Evolutionary conservation across 2,797 vertebrate species (phyloP).

Genomic region (Mastacembelus armatus): DNA sequence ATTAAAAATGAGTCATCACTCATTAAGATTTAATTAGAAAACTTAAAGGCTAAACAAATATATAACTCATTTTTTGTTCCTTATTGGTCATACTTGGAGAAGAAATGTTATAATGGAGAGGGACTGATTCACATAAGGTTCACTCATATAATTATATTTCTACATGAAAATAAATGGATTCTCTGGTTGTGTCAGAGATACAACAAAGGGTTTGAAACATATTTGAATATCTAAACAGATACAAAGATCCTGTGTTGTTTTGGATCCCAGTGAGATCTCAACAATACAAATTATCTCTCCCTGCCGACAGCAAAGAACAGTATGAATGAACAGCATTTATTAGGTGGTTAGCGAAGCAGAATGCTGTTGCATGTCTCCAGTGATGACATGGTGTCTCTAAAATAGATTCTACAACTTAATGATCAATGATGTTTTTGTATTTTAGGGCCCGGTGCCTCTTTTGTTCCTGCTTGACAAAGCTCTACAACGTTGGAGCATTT

Average conservation of each 20-base stretch:
- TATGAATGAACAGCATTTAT: constrained; percentile 38
- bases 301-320: constrained; percentile 18
- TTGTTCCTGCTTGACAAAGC: constrained; percentile 12
- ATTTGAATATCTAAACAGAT: constrained; percentile 5
- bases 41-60: neutral
- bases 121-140: neutral
- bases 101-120: neutral
- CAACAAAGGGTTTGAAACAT: neutral
- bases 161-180: neutral
- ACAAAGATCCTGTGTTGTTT: neutral
- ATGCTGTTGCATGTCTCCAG: constrained; percentile 22
- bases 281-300: constrained; percentile 26
- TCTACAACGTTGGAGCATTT: constrained; percentile 4
- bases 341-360: constrained; percentile 32
- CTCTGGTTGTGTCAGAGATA: neutral
- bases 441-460: neutral
- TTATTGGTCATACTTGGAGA: neutral
- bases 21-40: neutral
- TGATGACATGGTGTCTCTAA: constrained; percentile 32
- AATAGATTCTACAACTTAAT: constrained; percentile 20
- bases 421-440: constrained; percentile 36
- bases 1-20: neutral
- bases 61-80: neutral
- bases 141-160: neutral
- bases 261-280: constrained; percentile 6